phyloP scores from a whole-genome alignment of 2,888 invertebrate species.

The Protodeltote pygarga region DNA sequence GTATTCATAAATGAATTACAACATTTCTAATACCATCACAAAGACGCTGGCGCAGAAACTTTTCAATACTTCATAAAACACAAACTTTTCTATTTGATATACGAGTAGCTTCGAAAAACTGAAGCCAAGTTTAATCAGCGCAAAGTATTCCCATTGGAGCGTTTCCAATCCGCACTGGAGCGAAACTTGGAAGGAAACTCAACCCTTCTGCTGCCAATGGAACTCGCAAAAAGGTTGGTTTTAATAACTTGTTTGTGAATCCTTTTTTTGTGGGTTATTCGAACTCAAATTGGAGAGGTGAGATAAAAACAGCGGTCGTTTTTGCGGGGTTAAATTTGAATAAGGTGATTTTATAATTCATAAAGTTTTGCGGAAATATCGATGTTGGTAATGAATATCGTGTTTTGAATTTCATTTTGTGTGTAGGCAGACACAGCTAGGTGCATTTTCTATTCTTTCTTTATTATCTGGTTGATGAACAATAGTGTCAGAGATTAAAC shows the following conservation, averaged over 20 bases:
- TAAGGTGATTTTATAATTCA: conserved; percentile 15
- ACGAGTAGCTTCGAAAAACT: conserved; percentile 30
- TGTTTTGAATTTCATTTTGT: not conserved
- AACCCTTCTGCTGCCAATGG: conserved; percentile 33
- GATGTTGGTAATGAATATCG: not conserved
- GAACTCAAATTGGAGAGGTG: conserved; percentile 29
- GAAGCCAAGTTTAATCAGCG: conserved; percentile 43
- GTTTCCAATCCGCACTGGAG: conserved; percentile 26
- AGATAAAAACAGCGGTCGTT: too few species aligned
- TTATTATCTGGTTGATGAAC: too few species aligned
- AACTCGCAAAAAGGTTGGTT: conserved; percentile 44
- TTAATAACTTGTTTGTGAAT: conserved; percentile 40
- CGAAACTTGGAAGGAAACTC: conserved; percentile 28
- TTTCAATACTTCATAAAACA: conserved; percentile 17
- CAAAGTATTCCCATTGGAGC: conserved; percentile 39
- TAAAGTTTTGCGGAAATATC: conserved; percentile 10
- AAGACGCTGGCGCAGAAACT: too few species aligned
- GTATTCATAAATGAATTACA: too few species aligned
- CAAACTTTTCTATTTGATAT: conserved; percentile 38
- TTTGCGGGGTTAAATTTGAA: conserved; percentile 27
- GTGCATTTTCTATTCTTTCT: too few species aligned
- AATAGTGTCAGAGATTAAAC: too few species aligned
- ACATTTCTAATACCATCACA: too few species aligned
- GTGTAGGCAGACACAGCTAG: too few species aligned
- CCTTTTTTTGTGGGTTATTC: conserved; percentile 36